These are phyloP conservation scores for Callinectes sapidus DNA, from an alignment of 2,888 invertebrate genomes.

Conservation along the genomic window DNA sequence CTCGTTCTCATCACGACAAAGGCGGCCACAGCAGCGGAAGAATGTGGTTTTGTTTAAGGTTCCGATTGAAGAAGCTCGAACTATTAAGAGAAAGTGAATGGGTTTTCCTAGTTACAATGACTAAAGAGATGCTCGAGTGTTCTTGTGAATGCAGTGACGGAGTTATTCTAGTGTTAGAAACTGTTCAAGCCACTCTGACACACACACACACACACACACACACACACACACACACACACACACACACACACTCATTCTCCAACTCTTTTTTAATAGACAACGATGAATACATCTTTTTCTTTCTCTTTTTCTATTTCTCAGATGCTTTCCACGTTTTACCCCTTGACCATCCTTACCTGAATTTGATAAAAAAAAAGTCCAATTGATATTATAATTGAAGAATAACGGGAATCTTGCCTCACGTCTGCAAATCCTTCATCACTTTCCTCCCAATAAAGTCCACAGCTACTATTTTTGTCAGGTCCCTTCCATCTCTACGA, in stretches of 20 bases:
- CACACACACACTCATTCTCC: no score
- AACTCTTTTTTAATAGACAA: no score
- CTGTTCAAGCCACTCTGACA: no score
- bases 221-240: no score
- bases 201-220: no score
- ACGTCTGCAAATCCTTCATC: conserved; percentile 17
- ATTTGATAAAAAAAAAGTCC: neutral
- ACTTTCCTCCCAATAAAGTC: neutral
- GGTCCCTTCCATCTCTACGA: neutral
- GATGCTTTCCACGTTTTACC: neutral
- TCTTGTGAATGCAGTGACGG: neutral
- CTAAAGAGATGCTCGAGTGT: neutral
- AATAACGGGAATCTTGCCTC: neutral
- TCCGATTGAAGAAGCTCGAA: neutral
- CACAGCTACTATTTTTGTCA: neutral
- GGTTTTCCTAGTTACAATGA: neutral
- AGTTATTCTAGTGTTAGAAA: no score
- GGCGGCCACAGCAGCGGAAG: neutral
- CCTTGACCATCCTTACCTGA: neutral
- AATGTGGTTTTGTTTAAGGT: neutral
- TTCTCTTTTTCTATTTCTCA: neutral
- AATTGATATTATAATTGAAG: neutral
- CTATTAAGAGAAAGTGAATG: neutral
- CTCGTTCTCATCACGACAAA: neutral
- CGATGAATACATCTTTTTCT: no score